Evolutionary conservation across 2,113 vertebrate species (phyloP).

Genomic region (Gymnocephalus cernua): DNA sequence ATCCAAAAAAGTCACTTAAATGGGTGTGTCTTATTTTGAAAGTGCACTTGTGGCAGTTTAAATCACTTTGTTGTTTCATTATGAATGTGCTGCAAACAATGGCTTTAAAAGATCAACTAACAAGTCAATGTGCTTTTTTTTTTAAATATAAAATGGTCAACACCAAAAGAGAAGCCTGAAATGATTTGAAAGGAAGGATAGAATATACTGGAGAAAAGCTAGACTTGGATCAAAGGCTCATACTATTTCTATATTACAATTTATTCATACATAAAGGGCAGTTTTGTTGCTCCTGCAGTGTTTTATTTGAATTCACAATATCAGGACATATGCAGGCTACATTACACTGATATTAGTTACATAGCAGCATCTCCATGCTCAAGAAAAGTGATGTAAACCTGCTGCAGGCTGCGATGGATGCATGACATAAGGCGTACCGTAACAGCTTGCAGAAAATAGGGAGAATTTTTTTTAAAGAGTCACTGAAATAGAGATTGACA

Average conservation of each 20-base stretch:
- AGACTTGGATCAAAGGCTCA: neutral
- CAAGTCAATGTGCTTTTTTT: no score
- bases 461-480: neutral
- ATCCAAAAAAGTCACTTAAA: neutral
- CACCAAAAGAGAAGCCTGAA: neutral
- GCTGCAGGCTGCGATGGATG: neutral
- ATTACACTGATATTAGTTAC: no score
- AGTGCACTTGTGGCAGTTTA: conserved; percentile 24
- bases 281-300: neutral
- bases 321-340: neutral
- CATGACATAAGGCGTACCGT: neutral
- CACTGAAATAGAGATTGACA: conserved; percentile 7
- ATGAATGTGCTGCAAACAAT: neutral
- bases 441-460: neutral
- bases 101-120: neutral
- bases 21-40: conserved; percentile 23
- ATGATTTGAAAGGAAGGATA: neutral
- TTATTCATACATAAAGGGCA: neutral
- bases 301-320: neutral
- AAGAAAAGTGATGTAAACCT: neutral
- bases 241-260: neutral
- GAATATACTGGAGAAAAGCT: neutral
- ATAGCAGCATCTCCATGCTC: neutral
- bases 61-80: neutral
- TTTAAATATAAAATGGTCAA: no score